These are phyloP conservation scores for Condylostylus longicornis DNA, from an alignment of 1,140 invertebrate species.

Conservation along the genomic window DNA sequence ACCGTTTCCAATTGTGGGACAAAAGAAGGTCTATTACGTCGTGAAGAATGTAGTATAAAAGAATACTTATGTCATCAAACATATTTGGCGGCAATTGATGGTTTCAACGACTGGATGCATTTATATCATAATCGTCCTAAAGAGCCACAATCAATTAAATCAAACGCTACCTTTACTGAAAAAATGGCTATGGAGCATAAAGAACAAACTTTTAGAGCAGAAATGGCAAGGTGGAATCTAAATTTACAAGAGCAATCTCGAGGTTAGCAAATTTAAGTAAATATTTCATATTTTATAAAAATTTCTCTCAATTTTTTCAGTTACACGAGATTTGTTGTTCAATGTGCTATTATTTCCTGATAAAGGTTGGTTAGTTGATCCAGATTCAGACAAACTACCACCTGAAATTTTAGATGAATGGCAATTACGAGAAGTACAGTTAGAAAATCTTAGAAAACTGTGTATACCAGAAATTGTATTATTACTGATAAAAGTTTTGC, in stretches of 20 bases:
- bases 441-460: constrained; percentile 57
- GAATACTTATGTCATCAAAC: constrained; percentile 65
- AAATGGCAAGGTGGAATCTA: constrained; percentile 62
- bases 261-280: constrained; percentile 32
- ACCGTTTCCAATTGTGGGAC: constrained; percentile 40
- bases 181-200: constrained; percentile 75
- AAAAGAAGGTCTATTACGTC: constrained; percentile 36
- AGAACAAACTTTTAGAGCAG: constrained; percentile 56
- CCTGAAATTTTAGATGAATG: constrained; percentile 16
- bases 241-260: constrained; percentile 45
- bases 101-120: constrained; percentile 77
- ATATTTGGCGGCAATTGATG: constrained; percentile 69
- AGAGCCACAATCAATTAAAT: constrained; percentile 39
- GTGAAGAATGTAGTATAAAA: constrained; percentile 43
- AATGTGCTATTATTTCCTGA: constrained; percentile 81
- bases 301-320: constrained; percentile 31
- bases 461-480: constrained; percentile 73
- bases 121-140: constrained; percentile 63
- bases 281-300: neutral
- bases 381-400: constrained; percentile 27
- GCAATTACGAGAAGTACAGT: constrained; percentile 38
- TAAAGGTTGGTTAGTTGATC: constrained; percentile 76
- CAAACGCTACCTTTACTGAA: constrained; percentile 64
- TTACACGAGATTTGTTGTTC: constrained; percentile 62
- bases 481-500: constrained; percentile 64